Base-by-base conservation (phyloP, 2,888 invertebrate genomes). In the Pycnomerus fuliginosus region DNA sequence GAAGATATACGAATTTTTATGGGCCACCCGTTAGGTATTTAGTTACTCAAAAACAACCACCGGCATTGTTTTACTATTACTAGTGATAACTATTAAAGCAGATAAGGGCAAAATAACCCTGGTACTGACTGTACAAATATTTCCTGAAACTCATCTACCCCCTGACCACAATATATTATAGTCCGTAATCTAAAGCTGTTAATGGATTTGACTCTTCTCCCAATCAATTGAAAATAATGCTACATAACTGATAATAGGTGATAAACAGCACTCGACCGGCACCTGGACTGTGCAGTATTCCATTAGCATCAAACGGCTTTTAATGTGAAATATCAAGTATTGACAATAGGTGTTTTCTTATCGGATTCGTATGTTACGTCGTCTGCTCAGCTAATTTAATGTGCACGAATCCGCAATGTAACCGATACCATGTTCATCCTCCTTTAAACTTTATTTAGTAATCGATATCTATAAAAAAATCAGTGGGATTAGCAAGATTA, bases 261-360 rank as follows among this genome's bases (percentile, higher is more conserved):
- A 44, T 44, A 44, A 44, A 44, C 11, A 38, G 29, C 44, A 44
- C 44, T 44, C 34, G 39, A 44, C 34, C 39, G 52, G 53, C 55
- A 60, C 58, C 60, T 66, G 42, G 66, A 64, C 65, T 62, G 63
- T 49, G 42, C 40, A 37, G 33, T 48, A 50, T 60, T 62, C 64
- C 64, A 64, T 64, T 62, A 64, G 62, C 62, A 62, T 61, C 64
- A 61, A 62, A 60, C 57, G 39, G 61, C 64, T 62, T 62, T 62
- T 64, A 64, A 64, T 62, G 62, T 48, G 52, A 53, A 55, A 52
- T 54, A 53, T 58, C 56, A 56, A 54, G 56, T 61, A 62, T 62
- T 62, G 62, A 62, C 62, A 62, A 55, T 58, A 52, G 52, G 55
- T 61, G 49, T 49, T 62, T 56, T 54, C 61, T 65, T 65, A 65